Evolutionary conservation across 2,888 invertebrate genomes (phyloP).

Genomic region (Fragum sueziense): DNA sequence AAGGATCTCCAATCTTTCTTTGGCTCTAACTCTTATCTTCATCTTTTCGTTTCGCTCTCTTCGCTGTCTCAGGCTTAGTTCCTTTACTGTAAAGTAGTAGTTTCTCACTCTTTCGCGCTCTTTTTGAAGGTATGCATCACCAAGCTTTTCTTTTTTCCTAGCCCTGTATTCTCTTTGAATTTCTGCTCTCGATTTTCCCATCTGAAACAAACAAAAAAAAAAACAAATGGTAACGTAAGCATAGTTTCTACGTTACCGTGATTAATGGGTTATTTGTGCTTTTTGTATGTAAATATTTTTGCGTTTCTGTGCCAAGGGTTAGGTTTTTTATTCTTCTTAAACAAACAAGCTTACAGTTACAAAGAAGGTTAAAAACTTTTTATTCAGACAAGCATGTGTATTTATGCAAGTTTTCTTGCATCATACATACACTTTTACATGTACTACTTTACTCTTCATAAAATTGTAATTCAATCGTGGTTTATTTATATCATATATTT

Average conservation of each 20-base stretch:
- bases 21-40: not conserved
- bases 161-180: conserved; percentile 20
- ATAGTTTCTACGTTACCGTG: conserved; percentile 20
- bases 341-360: not conserved
- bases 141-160: conserved; percentile 2
- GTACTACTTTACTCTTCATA: not conserved
- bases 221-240: conserved; percentile 1
- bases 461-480: not conserved
- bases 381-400: not conserved
- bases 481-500: too few species aligned
- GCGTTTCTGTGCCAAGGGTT: not conserved
- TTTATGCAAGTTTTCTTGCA: not conserved
- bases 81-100: not conserved
- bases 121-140: not conserved
- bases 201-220: not conserved
- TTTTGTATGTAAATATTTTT: not conserved
- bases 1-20: not conserved
- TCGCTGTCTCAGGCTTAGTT: not conserved
- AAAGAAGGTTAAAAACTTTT: not conserved
- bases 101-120: conserved; percentile 16
- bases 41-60: conserved; percentile 12
- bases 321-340: not conserved
- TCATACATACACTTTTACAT: not conserved
- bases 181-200: conserved; percentile 23
- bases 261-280: not conserved